Conservation (phyloP, 2,888 invertebrate species). For the Calliscelio sp. region DNA sequence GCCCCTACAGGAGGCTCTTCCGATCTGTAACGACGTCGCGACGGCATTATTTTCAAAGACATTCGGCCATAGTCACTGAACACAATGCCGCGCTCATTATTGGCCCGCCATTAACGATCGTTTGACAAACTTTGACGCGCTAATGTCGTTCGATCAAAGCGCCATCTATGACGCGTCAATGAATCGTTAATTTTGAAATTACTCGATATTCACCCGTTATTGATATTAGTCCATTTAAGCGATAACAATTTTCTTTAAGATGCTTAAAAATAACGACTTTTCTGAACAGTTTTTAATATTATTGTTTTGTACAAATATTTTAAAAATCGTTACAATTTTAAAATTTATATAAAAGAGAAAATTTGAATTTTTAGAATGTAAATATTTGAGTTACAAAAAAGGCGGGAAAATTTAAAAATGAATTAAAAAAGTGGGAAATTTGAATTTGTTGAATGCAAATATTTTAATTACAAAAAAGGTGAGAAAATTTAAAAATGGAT, state of each 20-base stretch:
- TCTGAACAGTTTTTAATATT: no score
- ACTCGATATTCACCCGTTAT: not conserved
- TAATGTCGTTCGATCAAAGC: constrained; percentile 53
- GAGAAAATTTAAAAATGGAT: not conserved
- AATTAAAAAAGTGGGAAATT: not conserved
- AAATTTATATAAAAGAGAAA: no score
- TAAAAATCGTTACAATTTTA: no score
- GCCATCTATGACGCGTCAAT: constrained; percentile 47
- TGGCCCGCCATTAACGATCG: constrained; percentile 56
- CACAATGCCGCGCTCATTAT: constrained; percentile 54
- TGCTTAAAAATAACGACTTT: no score
- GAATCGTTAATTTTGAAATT: constrained; percentile 50
- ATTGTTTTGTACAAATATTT: no score
- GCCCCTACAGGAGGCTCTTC: no score
- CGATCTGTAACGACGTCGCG: constrained; percentile 59
- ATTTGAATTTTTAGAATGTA: no score
- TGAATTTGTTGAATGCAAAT: not conserved
- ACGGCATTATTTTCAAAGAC: constrained; percentile 64
- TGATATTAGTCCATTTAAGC: no score
- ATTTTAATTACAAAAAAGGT: not conserved
- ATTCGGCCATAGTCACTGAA: constrained; percentile 56
- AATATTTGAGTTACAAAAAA: no score
- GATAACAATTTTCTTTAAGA: no score
- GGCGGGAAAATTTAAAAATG: not conserved
- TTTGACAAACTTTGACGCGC: constrained; percentile 58